Conservation (phyloP, 2,888 invertebrate genomes). For the Phaonia tiefii region DNA sequence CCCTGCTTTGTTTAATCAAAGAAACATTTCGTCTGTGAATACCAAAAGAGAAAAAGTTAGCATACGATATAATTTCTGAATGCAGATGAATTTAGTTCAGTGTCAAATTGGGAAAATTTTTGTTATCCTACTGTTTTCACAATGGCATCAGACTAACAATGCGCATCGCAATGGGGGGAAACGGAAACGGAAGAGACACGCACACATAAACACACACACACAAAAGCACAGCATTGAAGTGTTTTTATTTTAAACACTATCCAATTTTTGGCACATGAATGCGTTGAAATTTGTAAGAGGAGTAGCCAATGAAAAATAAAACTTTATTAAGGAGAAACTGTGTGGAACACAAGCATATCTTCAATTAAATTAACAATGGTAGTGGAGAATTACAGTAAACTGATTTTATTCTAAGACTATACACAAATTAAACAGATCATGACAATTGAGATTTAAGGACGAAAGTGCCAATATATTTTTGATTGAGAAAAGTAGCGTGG, state of each 20-base stretch:
- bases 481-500: too few relatives aligned
- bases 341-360: too few relatives aligned
- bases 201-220: not conserved
- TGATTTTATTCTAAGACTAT: too few relatives aligned
- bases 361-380: too few relatives aligned
- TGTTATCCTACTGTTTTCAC: not conserved
- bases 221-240: not conserved
- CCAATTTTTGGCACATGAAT: slow-evolving; percentile 1
- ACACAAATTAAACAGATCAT: too few relatives aligned
- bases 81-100: slow-evolving; percentile 1
- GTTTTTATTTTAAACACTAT: not conserved
- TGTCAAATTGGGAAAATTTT: not conserved
- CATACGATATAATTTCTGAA: not conserved
- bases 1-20: not conserved
- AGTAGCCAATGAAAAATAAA: too few relatives aligned
- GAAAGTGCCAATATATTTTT: too few relatives aligned
- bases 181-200: slow-evolving; percentile 15
- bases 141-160: slow-evolving; percentile 4
- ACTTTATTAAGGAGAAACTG: too few relatives aligned
- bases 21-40: not conserved
- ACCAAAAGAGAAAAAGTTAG: not conserved
- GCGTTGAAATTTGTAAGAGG: too few relatives aligned
- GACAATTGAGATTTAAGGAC: too few relatives aligned
- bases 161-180: not conserved
- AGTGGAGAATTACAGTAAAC: too few relatives aligned